Evolutionary conservation across 2,888 invertebrate genomes (phyloP).

Genomic region (Aporophyla lueneburgensis): DNA sequence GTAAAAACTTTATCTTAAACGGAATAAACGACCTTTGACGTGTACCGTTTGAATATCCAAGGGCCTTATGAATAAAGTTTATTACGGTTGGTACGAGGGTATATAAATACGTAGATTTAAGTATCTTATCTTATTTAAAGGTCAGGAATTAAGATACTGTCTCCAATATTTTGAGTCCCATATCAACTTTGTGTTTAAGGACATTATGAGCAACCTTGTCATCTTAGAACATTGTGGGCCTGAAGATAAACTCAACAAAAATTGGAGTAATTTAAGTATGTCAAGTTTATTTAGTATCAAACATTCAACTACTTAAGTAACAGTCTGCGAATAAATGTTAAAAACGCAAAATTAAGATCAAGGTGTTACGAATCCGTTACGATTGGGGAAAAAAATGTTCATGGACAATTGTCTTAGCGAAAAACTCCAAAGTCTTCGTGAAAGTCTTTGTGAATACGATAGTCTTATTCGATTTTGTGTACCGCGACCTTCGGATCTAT

Average conservation of each 20-base stretch:
- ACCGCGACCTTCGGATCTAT: slow-evolving; percentile 43
- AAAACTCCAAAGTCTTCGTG: slow-evolving; percentile 16
- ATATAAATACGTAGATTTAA: slow-evolving; percentile 23
- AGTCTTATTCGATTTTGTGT: slow-evolving; percentile 12
- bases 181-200: not conserved
- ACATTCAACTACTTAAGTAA: slow-evolving; percentile 35
- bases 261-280: slow-evolving; percentile 20
- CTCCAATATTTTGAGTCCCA: slow-evolving; percentile 7
- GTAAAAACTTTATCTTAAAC: slow-evolving; percentile 30
- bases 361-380: slow-evolving; percentile 42
- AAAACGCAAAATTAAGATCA: slow-evolving; percentile 52
- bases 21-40: slow-evolving; percentile 22
- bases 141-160: slow-evolving; percentile 12
- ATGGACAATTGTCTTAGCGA: slow-evolving; percentile 38
- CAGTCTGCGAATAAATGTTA: slow-evolving; percentile 29
- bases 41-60: slow-evolving; percentile 24
- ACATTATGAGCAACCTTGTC: no score
- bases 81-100: slow-evolving; percentile 6
- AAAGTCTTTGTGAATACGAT: slow-evolving; percentile 26
- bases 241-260: not conserved
- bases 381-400: slow-evolving; percentile 45
- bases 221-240: not conserved
- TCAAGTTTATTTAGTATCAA: slow-evolving; percentile 38
- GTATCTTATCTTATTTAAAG: slow-evolving; percentile 24
- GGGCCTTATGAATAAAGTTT: slow-evolving; percentile 31